A percentile compares a stretch with the other conserved stretches of the same genome.
Conservation (phyloP, 2,113 vertebrate species). For the Parus major region DNA sequence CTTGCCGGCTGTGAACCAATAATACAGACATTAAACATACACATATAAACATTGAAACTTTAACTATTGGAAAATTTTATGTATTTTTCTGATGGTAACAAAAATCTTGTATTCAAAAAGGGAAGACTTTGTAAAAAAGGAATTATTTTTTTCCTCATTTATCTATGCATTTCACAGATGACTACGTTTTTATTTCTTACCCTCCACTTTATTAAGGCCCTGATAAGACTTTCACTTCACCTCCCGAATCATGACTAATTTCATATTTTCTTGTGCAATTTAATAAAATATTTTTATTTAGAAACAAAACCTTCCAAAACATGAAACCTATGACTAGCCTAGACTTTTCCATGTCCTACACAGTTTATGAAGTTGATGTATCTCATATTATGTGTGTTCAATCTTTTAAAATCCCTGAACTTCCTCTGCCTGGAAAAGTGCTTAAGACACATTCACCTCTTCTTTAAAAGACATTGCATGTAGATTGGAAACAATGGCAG, state of each 20-base stretch:
- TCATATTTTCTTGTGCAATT: not conserved
- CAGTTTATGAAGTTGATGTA: not conserved
- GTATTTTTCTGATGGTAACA: not conserved
- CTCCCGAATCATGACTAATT: not conserved
- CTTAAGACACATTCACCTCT: not conserved
- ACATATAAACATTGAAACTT: not conserved
- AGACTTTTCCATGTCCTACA: not conserved
- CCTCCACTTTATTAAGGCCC: fast-evolving
- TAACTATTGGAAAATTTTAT: not conserved
- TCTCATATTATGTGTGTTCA: not conserved
- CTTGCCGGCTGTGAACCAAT: not conserved
- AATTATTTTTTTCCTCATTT: not conserved
- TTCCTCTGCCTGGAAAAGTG: not conserved
- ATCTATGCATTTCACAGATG: not conserved
- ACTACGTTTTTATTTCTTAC: not conserved
- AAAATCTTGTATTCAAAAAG: not conserved
- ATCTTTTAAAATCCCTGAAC: not conserved
- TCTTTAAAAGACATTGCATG: not conserved
- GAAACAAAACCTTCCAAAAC: not conserved
- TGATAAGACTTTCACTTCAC: not conserved
- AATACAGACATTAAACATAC: not conserved
- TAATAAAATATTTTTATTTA: not conserved
- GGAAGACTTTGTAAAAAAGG: not conserved
- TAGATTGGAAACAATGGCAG: not conserved
- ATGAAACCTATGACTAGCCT: not conserved